Evolutionary conservation across 2,797 vertebrate genomes (phyloP), one percentile per base, ranked within the genome.

Genomic region (Eulemur rubriventer): DNA sequence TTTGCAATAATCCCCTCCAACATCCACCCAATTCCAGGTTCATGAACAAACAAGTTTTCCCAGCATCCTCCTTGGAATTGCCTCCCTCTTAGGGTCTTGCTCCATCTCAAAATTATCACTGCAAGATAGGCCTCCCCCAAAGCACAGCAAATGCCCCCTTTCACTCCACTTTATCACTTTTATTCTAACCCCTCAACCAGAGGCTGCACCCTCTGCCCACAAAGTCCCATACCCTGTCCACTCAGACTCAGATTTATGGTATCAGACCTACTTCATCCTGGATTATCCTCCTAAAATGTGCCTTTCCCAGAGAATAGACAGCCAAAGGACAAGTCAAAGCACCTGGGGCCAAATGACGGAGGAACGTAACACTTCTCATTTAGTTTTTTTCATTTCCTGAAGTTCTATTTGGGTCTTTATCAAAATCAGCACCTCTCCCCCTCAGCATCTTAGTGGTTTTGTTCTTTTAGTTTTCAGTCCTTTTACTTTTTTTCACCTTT

Each of bases 311-410:
- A 86, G n/a, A 89, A 48, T 4, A 76, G 14, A 30, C 0, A 61
- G 72, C 63, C 18, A 55, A 81, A 73, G 13, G 16, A 76, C 11
- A 88, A 79, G 59, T 93, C 82, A 46, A 87, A 91, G 30, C 55
- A 91, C 81, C 26, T 89, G 69, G 65, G 22, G n/a, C 7, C 46
- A 63, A 65, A 46, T 22, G 12, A 67, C 18, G 81, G 9, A 96
- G 28, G 38, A 96, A 93, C 33, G n/a, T 48, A 17, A 10, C 24
- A 91, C 41, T 84, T 88, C 30, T 91, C 46, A 72, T 14, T 86
- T n/a, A 94, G 24, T 82, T 91, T 93, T 93, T 93, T 95, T 67
- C 41, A 59, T 72, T 91, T 88, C 63, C 43, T 89, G 20, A 63
- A 79, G 48, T 57, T 95, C 61, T 89, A 35, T 63, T 59, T 69